Conservation (phyloP, 2,888 invertebrate species). For the Ochlodes sylvanus region DNA sequence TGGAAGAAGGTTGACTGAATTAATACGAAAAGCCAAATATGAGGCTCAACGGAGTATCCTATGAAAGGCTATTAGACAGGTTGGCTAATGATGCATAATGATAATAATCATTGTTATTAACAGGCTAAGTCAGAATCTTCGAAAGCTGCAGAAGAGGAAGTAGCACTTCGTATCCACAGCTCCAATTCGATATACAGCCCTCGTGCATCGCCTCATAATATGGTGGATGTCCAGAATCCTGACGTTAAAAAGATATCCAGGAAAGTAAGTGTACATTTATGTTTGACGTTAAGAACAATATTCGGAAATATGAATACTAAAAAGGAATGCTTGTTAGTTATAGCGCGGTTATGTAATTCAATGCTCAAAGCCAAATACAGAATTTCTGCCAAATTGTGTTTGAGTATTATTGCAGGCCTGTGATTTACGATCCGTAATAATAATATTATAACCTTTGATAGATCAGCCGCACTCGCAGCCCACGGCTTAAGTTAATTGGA, state of each 20-base stretch:
- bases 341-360: not conserved
- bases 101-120: not conserved
- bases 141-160: slow-evolving; percentile 65
- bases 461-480: not conserved
- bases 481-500: not conserved
- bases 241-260: slow-evolving; percentile 74
- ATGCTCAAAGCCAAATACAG: not conserved
- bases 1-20: no score
- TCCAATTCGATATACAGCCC: slow-evolving; percentile 69
- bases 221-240: slow-evolving; percentile 56
- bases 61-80: no score
- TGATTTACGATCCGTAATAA: slow-evolving; percentile 2
- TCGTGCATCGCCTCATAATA: slow-evolving; percentile 61
- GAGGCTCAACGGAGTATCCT: no score
- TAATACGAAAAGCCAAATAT: no score
- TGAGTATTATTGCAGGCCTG: not conserved
- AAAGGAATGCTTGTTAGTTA: slow-evolving; percentile 1
- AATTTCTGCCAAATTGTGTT: not conserved
- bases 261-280: slow-evolving; percentile 54
- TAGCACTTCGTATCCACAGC: slow-evolving; percentile 70
- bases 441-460: slow-evolving; percentile 8
- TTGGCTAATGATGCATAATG: not conserved
- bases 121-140: slow-evolving; percentile 69
- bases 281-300: no score
- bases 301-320: no score